phyloP scores from a whole-genome alignment of 1,140 invertebrate species.

The Zelostemma sp. region DNA sequence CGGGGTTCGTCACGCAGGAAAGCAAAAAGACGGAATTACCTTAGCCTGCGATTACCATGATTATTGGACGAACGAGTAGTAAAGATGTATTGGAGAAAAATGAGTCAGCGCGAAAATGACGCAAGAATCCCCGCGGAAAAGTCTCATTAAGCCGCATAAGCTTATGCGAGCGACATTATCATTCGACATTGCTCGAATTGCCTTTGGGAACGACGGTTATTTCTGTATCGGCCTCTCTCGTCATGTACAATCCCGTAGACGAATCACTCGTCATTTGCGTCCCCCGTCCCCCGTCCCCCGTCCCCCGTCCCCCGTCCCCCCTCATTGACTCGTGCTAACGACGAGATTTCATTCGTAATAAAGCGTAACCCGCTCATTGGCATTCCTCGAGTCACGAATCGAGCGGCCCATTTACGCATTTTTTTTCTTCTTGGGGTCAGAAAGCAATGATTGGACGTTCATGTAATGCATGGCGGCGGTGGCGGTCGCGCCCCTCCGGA shows the following conservation, averaged over 20 bases:
- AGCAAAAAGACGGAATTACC: background rate
- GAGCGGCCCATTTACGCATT: background rate
- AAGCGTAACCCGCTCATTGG: background rate
- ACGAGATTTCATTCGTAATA: slow-evolving; percentile 19
- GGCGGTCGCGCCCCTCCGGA: background rate
- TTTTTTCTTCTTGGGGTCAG: background rate
- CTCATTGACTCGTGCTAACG: slow-evolving; percentile 34
- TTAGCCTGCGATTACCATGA: background rate
- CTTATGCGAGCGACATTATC: background rate
- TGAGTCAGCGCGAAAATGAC: background rate
- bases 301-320: slow-evolving; percentile 23
- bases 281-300: no score
- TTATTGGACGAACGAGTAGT: no score
- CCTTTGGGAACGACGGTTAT: slow-evolving; percentile 46
- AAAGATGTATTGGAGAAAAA: background rate
- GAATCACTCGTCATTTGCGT: slow-evolving; percentile 53
- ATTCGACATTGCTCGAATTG: slow-evolving; percentile 14
- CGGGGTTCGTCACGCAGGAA: background rate
- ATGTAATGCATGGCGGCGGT: background rate
- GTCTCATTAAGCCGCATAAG: slow-evolving; percentile 17
- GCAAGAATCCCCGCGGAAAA: background rate
- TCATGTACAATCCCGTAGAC: slow-evolving; percentile 55
- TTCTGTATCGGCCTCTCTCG: slow-evolving; percentile 52
- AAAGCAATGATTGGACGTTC: background rate
- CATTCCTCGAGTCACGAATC: no score